These are phyloP conservation scores for Crossoptilon crossoptilon DNA, from an alignment of 2,797 vertebrate species.

Conservation along the genomic window DNA sequence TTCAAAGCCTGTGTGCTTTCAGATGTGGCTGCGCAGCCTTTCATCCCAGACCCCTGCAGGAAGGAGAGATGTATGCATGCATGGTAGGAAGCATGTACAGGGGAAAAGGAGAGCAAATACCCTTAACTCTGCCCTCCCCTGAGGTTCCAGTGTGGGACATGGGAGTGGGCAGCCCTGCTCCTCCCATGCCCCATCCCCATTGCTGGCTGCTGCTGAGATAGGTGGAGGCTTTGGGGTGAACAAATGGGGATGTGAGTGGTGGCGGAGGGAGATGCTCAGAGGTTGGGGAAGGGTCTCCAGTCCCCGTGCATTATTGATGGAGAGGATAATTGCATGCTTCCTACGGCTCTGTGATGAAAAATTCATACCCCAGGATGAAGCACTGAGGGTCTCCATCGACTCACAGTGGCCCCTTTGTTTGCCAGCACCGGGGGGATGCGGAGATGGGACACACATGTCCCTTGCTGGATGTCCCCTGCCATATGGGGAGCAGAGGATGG, in stretches of 20 bases:
- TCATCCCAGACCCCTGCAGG: not conserved
- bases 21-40: not conserved
- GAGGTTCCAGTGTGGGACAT: too few relatives aligned
- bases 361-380: conserved; percentile 60
- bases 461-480: not conserved
- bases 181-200: not conserved
- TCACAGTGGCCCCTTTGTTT: not conserved
- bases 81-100: not conserved
- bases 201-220: not conserved
- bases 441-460: not conserved
- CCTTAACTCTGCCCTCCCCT: not conserved
- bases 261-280: not conserved
- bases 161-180: not conserved
- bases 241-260: not conserved
- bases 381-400: conserved; percentile 4
- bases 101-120: not conserved
- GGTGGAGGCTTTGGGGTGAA: not conserved
- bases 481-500: not conserved
- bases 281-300: not conserved
- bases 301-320: conserved; percentile 73
- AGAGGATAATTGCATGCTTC: conserved; percentile 67
- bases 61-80: not conserved
- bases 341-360: conserved; percentile 76
- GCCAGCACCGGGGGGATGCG: not conserved
- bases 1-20: conserved; percentile 17